Base-by-base conservation (phyloP, 2,888 invertebrate species). In the Poecilus cupreus region DNA sequence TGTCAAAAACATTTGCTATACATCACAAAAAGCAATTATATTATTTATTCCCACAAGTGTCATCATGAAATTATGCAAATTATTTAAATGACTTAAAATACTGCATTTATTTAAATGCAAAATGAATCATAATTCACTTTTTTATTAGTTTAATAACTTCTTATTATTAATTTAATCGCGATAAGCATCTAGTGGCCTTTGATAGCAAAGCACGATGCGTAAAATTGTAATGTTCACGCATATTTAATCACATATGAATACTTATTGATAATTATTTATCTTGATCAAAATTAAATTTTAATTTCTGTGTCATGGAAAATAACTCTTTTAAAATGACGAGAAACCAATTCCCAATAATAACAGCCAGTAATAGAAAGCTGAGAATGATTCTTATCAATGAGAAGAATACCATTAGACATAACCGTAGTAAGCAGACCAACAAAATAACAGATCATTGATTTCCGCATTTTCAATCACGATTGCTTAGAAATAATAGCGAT, bases 211-310 rank as follows among this genome's bases (percentile, higher is more conserved):
- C 64, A 8, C 18, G 64, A 68, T 37, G 64, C 64, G 64, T 68
- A 18, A 68, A 68, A 68, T 60, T 60, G 60, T 60, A 18, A 60
- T 26, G 60, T 60, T 11, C 60, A 60, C 60, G 60, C 60, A 60
- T 26, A 60, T 60, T 60, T 60, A 60, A 60, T 54, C 20, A 54
- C 20, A 54, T 20, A 60, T 49, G n/a, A 6, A 49, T 32, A 68
- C 18, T 68, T 68, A 68, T 68, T 68, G 37, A 37, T 68, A 68
- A 68, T 68, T 24, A 24, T 26, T 68, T 68, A 68, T 68, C 64
- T 68, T 32, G 11, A 32, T 68, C 37, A 68, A 37, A 37, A 68
- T 68, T n/a, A n/a, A 43, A 51, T 51, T 39, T 68, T 32, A 32
- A 68, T 32, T 32, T 13, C 16, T 68, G 64, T 68, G 32, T 68